phyloP scores from a whole-genome alignment of 2,113 vertebrate species.

The Progne subis region DNA sequence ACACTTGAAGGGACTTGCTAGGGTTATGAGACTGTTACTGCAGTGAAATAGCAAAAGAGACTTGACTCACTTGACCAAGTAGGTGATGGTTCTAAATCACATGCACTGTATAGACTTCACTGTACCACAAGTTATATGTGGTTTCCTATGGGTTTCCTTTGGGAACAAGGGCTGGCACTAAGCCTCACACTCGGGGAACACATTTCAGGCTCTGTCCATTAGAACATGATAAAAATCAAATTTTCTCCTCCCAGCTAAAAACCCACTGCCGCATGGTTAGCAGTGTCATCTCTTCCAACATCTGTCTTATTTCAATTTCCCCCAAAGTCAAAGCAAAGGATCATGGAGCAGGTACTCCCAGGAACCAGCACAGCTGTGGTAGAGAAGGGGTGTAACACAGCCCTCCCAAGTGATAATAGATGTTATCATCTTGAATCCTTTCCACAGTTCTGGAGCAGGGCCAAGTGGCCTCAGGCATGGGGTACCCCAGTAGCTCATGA shows the following conservation, averaged over 20 bases:
- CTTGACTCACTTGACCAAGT: background rate
- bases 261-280: background rate
- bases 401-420: background rate
- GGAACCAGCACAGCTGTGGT: background rate
- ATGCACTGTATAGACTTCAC: fast-evolving
- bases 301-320: background rate
- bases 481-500: background rate
- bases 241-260: background rate
- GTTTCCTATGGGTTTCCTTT: background rate
- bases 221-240: background rate
- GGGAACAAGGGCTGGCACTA: background rate
- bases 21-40: background rate
- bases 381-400: background rate
- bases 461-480: background rate
- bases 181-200: background rate
- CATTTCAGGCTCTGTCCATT: background rate
- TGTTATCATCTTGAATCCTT: background rate
- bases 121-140: background rate
- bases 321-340: background rate
- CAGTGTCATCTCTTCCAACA: background rate
- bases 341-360: background rate
- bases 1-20: background rate
- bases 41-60: background rate
- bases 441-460: background rate
- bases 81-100: background rate